phyloP scores from a whole-genome alignment of 2,888 invertebrate species.

The Subacronicta megacephala region DNA sequence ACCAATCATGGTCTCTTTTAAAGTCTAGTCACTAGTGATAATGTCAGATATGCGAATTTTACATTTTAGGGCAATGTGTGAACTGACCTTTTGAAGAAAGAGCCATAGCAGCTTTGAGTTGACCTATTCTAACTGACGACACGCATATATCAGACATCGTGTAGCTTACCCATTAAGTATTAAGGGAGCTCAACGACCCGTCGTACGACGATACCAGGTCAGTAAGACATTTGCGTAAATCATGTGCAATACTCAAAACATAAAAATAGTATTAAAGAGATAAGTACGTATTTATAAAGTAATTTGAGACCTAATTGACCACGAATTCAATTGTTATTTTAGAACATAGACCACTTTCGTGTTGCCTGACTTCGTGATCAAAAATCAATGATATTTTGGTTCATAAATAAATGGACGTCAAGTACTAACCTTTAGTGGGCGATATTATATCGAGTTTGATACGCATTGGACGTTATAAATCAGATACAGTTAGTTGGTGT shows the following conservation, averaged over 20 bases:
- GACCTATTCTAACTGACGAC: too few relatives aligned
- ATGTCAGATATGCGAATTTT: too few relatives aligned
- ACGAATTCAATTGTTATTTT: conserved; percentile 4
- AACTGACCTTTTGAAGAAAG: too few relatives aligned
- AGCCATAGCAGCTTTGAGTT: too few relatives aligned
- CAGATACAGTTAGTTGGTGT: conserved; percentile 20
- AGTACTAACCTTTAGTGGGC: conserved; percentile 29
- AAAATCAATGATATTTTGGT: conserved; percentile 30
- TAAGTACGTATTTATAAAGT: neutral
- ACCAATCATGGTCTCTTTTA: too few relatives aligned
- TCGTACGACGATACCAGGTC: too few relatives aligned
- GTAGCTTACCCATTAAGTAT: too few relatives aligned
- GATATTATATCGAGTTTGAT: conserved; percentile 18
- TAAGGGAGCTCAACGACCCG: too few relatives aligned
- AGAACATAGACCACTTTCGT: conserved; percentile 4
- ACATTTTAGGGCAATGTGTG: too few relatives aligned
- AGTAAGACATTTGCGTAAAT: neutral
- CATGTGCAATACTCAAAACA: neutral
- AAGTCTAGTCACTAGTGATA: too few relatives aligned
- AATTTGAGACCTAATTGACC: neutral
- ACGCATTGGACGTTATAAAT: conserved; percentile 31
- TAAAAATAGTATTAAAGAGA: neutral
- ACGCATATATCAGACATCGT: too few relatives aligned
- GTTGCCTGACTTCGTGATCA: conserved; percentile 29
- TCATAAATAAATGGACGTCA: conserved; percentile 36